Percentiles rank a stretch among this genome's conserved stretches.
phyloP scores from a whole-genome alignment of 2,888 invertebrate genomes.

The Pyrocoelia pectoralis region DNA sequence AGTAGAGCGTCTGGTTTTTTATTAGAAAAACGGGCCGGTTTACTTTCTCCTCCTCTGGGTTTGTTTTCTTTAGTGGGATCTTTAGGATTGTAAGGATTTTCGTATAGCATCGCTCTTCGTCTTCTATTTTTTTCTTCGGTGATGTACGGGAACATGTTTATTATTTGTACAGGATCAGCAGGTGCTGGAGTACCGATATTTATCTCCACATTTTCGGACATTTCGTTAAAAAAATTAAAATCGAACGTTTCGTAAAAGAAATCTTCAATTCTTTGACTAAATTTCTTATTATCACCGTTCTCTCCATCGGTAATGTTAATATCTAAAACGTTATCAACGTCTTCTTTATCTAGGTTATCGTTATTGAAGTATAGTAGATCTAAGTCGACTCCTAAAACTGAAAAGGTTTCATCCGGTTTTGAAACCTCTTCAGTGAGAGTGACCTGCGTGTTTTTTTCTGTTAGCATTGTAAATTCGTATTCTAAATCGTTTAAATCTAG shows the following conservation, averaged over 20 bases:
- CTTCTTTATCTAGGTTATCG: conserved; percentile 42
- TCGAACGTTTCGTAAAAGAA: conserved; percentile 45
- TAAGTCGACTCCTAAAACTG: conserved; percentile 52
- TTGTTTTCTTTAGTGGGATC: conserved; percentile 28
- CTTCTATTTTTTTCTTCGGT: conserved; percentile 55
- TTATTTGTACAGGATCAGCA: conserved; percentile 42
- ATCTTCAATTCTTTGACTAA: conserved; percentile 42
- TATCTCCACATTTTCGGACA: conserved; percentile 29
- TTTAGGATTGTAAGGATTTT: conserved; percentile 47
- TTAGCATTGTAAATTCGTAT: conserved; percentile 16
- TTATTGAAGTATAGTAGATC: conserved; percentile 44
- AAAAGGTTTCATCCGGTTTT: conserved; percentile 32
- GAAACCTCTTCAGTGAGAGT: not conserved
- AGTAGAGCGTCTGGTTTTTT: conserved; percentile 42
- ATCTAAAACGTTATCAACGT: conserved; percentile 39
- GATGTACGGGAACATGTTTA: conserved; percentile 56
- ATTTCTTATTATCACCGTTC: conserved; percentile 17
- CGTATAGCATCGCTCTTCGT: conserved; percentile 56
- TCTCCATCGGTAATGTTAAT: conserved; percentile 19
- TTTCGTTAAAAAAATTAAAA: conserved; percentile 41
- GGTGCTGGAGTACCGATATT: conserved; percentile 29
- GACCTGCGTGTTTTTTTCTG: conserved; percentile 9
- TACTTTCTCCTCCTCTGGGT: conserved; percentile 33
- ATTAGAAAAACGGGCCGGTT: conserved; percentile 34
- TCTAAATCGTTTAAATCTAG: conserved; percentile 22